Evolutionary conservation across 2,888 invertebrate species (phyloP).

Genomic region (Pseudoips prasinana): DNA sequence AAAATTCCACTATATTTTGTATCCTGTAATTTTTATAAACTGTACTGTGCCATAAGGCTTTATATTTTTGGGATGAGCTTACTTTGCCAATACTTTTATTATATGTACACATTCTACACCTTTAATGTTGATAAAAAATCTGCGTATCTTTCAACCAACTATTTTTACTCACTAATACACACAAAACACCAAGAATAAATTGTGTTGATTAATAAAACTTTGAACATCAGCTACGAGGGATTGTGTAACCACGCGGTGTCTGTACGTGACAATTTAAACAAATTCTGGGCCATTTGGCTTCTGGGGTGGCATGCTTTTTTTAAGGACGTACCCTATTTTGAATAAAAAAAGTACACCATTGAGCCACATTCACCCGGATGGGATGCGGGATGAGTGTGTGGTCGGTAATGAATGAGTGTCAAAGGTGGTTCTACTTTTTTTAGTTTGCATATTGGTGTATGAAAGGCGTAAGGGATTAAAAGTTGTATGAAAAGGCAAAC

Average conservation of each 20-base stretch:
- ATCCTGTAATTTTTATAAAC: too few species aligned
- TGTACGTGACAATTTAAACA: slow-evolving; percentile 83
- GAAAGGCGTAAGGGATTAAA: slow-evolving; percentile 6
- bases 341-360: slow-evolving; percentile 72
- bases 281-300: slow-evolving; percentile 82
- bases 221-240: slow-evolving; percentile 56
- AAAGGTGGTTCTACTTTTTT: slow-evolving; percentile 30
- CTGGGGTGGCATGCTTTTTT: slow-evolving; percentile 75
- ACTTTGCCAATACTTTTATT: too few species aligned
- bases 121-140: too few species aligned
- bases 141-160: too few species aligned
- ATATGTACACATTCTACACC: too few species aligned
- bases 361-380: slow-evolving; percentile 56
- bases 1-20: too few species aligned
- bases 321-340: slow-evolving; percentile 72
- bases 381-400: slow-evolving; percentile 75
- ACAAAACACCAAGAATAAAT: too few species aligned
- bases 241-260: slow-evolving; percentile 75
- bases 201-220: slow-evolving; percentile 36
- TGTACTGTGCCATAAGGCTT: too few species aligned
- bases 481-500: slow-evolving; percentile 1
- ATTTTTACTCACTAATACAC: too few species aligned
- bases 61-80: too few species aligned
- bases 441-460: slow-evolving; percentile 28
- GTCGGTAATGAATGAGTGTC: slow-evolving; percentile 46